Evolutionary conservation across 2,797 vertebrate species (phyloP).

Genomic region (Monodelphis domestica): DNA sequence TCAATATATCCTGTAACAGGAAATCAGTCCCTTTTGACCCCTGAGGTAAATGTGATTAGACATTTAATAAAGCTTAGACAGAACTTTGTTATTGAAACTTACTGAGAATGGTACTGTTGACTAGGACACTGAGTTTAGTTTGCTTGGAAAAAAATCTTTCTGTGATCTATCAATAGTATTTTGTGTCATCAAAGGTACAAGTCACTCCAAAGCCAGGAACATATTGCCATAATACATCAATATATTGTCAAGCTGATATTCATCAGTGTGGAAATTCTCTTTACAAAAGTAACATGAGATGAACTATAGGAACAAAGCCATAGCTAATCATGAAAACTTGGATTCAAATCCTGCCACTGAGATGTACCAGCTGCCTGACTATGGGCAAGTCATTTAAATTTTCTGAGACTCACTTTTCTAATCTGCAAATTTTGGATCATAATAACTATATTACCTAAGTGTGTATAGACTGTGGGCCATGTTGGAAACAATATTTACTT

Average conservation of each 20-base stretch:
- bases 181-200: slow-evolving; percentile 39
- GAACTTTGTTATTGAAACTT: slow-evolving; percentile 47
- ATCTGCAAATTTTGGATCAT: background rate
- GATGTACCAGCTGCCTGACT: background rate
- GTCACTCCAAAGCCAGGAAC: slow-evolving; percentile 29
- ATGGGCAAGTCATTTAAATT: background rate
- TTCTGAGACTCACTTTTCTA: background rate
- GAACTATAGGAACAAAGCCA: background rate
- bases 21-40: background rate
- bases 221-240: background rate
- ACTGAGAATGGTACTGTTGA: background rate
- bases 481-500: background rate
- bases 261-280: background rate
- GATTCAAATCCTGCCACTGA: background rate
- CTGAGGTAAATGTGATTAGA: slow-evolving; percentile 27
- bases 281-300: background rate
- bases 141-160: slow-evolving; percentile 37
- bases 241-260: background rate
- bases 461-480: background rate
- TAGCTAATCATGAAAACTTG: background rate
- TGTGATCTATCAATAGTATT: background rate
- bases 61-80: slow-evolving; percentile 32
- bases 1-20: slow-evolving; percentile 33
- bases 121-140: slow-evolving; percentile 4
- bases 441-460: background rate